Conservation (phyloP, 2,888 invertebrate species). For the Patella caerulea region DNA sequence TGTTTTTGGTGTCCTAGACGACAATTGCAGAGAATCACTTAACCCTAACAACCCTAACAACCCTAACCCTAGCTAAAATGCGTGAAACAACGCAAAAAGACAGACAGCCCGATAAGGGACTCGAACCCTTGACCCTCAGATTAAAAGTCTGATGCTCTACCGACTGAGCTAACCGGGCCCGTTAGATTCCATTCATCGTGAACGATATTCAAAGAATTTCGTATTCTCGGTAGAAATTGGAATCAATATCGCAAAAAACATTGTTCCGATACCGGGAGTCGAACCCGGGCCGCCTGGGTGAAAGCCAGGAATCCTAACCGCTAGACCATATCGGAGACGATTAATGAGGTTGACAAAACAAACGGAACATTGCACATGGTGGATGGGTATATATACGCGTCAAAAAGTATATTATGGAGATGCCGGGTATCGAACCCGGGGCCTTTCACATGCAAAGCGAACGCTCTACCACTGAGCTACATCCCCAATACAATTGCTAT, state of each 20-base stretch:
- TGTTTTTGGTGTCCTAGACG: no score
- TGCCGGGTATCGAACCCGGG: slow-evolving; percentile 48
- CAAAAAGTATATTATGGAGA: slow-evolving; percentile 26
- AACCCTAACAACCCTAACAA: slow-evolving; percentile 17
- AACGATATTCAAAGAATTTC: no score
- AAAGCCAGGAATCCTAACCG: slow-evolving; percentile 6
- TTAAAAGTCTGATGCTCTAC: slow-evolving; percentile 30
- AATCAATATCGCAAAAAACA: neutral
- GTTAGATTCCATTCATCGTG: neutral
- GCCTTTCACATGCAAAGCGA: slow-evolving; percentile 50
- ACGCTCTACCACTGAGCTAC: slow-evolving; percentile 48
- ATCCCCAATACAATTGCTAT: slow-evolving; percentile 29
- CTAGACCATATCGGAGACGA: neutral
- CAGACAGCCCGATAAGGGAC: slow-evolving; percentile 24
- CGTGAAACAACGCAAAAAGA: no score
- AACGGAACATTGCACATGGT: no score
- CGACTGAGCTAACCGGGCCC: slow-evolving; percentile 28
- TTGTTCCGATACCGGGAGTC: slow-evolving; percentile 3
- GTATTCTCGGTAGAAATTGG: no score
- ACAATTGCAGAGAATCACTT: no score
- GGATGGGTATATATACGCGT: no score
- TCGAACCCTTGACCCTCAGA: slow-evolving; percentile 36
- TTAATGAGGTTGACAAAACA: no score
- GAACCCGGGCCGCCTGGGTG: slow-evolving; percentile 6
- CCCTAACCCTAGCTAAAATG: no score